Conservation (phyloP, 2,113 vertebrate species). For the Pterocles orientalis region DNA sequence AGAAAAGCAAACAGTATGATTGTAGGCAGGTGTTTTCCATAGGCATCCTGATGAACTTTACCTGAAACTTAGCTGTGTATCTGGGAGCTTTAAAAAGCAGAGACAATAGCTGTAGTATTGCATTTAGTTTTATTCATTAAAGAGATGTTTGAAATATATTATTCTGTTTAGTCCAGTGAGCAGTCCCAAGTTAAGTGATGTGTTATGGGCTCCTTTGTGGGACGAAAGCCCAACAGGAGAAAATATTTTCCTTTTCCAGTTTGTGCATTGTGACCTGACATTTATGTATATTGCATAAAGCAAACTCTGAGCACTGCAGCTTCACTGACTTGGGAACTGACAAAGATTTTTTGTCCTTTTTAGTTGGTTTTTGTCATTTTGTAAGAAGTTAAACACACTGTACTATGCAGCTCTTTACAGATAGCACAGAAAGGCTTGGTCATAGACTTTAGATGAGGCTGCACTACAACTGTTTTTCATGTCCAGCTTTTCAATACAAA, state of each 20-base stretch:
- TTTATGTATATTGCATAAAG: slow-evolving; percentile 52
- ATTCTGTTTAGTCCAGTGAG: background rate
- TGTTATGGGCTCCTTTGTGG: background rate
- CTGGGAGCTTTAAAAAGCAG: background rate
- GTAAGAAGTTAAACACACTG: background rate
- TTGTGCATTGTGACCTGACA: slow-evolving; percentile 8
- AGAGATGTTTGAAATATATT: background rate
- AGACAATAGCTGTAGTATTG: background rate
- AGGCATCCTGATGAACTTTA: background rate
- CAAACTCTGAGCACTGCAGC: background rate
- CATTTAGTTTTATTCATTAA: slow-evolving; percentile 1
- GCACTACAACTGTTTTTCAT: background rate
- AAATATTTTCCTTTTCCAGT: background rate
- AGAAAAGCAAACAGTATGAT: background rate
- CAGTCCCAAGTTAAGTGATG: background rate
- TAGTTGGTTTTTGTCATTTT: slow-evolving; percentile 1
- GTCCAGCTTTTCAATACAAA: slow-evolving; percentile 1
- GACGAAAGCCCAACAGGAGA: background rate
- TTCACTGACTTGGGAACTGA: background rate
- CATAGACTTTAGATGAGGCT: background rate
- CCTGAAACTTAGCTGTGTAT: background rate
- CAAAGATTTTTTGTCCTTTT: background rate
- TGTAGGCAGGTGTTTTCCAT: background rate
- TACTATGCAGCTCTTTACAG: background rate
- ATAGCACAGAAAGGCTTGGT: background rate